These are phyloP conservation scores for Druceiella hillmani DNA, from an alignment of 2,888 invertebrate genomes.

Conservation along the genomic window DNA sequence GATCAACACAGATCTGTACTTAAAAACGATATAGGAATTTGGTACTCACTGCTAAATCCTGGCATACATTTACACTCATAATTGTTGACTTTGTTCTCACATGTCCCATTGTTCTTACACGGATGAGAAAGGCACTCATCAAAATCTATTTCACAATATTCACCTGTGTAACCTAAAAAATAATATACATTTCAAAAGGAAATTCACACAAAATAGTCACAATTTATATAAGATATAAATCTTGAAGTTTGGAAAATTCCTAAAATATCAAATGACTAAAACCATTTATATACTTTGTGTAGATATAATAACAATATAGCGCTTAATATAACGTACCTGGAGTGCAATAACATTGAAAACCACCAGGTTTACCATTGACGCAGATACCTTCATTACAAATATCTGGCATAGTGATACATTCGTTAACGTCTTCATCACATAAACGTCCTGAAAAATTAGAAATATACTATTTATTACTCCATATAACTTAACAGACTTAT, in stretches of 20 bases:
- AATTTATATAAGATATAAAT: no score
- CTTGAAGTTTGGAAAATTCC: no score
- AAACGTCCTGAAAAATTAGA: conserved; percentile 39
- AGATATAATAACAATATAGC: no score
- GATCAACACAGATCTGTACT: no score
- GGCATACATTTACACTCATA: conserved; percentile 78
- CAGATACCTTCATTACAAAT: conserved; percentile 82
- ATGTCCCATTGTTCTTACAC: conserved; percentile 77
- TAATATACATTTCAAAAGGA: no score
- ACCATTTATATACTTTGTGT: no score
- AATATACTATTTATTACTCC: not conserved
- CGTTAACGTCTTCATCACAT: conserved; percentile 67
- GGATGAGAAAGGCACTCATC: conserved; percentile 84
- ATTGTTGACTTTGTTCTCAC: conserved; percentile 76
- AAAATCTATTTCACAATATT: conserved; percentile 77
- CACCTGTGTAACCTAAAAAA: conserved; percentile 66
- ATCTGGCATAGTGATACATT: conserved; percentile 56
- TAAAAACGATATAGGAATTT: no score
- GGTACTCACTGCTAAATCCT: conserved; percentile 74
- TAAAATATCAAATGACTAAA: no score
- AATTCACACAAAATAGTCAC: no score
- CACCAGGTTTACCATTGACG: conserved; percentile 63
- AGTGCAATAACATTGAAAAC: conserved; percentile 79
- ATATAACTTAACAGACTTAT: no score
- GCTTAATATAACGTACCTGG: no score